Evolutionary conservation across 2,113 vertebrate genomes (phyloP), one percentile per base, ranked within the genome.

Genomic region (Hypomesus transpacificus): DNA sequence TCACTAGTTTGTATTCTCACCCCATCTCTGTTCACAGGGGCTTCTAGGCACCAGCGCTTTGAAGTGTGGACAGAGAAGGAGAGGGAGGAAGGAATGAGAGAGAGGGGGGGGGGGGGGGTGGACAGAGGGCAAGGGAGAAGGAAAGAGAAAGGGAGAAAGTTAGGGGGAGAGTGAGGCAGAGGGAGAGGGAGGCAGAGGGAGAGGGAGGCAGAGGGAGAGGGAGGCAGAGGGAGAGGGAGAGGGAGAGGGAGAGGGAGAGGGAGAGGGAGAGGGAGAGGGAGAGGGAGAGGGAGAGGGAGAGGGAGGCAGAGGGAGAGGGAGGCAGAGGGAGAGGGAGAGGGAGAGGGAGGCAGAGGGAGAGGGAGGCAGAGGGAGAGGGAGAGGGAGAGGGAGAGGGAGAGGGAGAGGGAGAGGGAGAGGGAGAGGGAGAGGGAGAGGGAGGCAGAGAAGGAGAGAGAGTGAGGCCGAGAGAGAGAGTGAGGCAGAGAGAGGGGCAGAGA

Each of bases 51-150:
- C 26, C 71, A 7, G 0, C 75, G 73, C 76, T 83, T 77, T 80
- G 82, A 86, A 86, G 83, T 86, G 87, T 85, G 83, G 85, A 85
- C 85, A 81, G 84, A 54, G 14, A 13, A 14, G 14, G 69, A 20
- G 71, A 58, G 58, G 65, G 52, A 64, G 68, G 57, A 69, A 57
- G 53, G 71, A 13, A 11, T 11, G 39, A 39, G 39, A 39, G 39
- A 39, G 39, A 39, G 39, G 6, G 39, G 8, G 9, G 39, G 9
- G 39, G 9, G 6, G 11, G 39, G 6, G 39, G 11, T 4, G 6
- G 39, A 39, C 7, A 9, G 39, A 39, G 39, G 6, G 3, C 0
- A 8, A 2, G 39, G 9, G 39, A 39, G 34, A 39, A 6, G 7
- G 34, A 39, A 6, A 39, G 34, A 39, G 39, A 11, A 5, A 2